phyloP scores from a whole-genome alignment of 2,113 vertebrate genomes.

The Rhinolophus sinicus region DNA sequence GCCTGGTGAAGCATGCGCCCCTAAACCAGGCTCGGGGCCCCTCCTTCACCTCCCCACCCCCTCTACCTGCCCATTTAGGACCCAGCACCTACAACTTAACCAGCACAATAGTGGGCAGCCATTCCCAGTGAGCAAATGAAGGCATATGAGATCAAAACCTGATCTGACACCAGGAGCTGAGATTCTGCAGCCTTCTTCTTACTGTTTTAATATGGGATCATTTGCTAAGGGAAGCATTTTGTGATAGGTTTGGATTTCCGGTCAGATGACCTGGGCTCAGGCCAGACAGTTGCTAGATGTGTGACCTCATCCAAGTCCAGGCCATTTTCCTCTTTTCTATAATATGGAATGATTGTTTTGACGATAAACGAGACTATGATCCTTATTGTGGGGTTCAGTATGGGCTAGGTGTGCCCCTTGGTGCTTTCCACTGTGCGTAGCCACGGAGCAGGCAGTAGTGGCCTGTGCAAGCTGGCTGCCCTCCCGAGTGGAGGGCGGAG shows the following conservation, averaged over 20 bases:
- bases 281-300: neutral
- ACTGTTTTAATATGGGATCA: neutral
- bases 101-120: neutral
- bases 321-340: no score
- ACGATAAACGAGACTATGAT: neutral
- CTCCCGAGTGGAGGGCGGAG: neutral
- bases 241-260: neutral
- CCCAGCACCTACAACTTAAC: neutral
- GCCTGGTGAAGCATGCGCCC: neutral
- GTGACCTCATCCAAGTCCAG: neutral
- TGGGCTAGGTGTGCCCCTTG: fast-evolving
- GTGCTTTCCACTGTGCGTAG: fast-evolving
- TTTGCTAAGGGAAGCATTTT: neutral
- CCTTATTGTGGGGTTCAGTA: neutral
- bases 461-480: fast-evolving
- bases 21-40: neutral
- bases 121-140: neutral
- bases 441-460: fast-evolving
- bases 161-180: neutral
- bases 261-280: neutral
- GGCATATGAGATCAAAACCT: fast-evolving
- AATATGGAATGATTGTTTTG: neutral
- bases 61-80: neutral
- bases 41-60: neutral
- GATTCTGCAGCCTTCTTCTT: no score